Evolutionary conservation across 2,113 vertebrate species (phyloP), one percentile per base, ranked within the genome.

Genomic region (Cyanoramphus novaezelandiae): DNA sequence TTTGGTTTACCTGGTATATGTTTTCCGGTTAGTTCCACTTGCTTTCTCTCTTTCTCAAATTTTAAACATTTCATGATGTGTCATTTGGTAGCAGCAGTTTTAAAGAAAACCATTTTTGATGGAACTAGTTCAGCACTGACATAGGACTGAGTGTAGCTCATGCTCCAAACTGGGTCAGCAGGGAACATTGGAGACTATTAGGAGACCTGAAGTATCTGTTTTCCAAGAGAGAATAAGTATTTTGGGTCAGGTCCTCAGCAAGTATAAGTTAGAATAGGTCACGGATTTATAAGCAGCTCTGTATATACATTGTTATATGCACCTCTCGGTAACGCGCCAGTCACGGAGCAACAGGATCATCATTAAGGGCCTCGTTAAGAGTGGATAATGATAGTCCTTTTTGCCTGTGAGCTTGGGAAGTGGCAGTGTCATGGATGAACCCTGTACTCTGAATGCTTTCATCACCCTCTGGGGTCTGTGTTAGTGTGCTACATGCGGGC

Each of bases 291-390:
- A 82, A 90, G 82, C 93, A 93, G 85, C 87, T 93, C 85, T 17
- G 16, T 85, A 67, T 85, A 33, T 25, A 12, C 60, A 86, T 92
- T 92, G 79, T 75, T 91, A 44, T 10, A 52, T n/a, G 67, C 79
- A 79, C 90, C 75, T 74, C 83, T 92, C 2, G 4, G 88, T 85
- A 88, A 92, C 11, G 59, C 2, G 1, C 67, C 85, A 69, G 83
- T 80, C 91, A 90, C 85, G 4, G 15, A 91, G 90, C 91, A 94
- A 90, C 71, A 65, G 93, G 90, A 76, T 90, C 96, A 46, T 97
- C 93, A 92, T 96, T 96, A 95, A 92, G 96, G 43, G 75, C 53
- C 88, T 96, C 19, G 57, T 95, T 96, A 95, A 76, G 88, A 79
- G 75, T 47, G 57, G 86, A 85, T 95, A 96, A 95, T 86, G 91